These are phyloP conservation scores for Nixonia krombeini DNA, from an alignment of 1,140 invertebrate genomes.

Conservation along the genomic window DNA sequence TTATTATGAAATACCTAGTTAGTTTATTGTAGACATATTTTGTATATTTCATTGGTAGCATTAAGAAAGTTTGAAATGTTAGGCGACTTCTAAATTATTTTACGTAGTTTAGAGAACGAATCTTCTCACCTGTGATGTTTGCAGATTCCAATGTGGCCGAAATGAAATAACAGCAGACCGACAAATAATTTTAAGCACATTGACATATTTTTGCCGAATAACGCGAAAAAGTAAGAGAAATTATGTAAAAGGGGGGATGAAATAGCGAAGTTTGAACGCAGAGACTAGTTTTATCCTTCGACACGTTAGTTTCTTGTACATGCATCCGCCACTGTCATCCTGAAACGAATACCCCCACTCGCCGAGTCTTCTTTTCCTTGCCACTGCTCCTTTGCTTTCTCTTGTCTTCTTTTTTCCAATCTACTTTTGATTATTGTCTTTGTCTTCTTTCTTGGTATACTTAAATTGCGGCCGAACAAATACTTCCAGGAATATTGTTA, in stretches of 20 bases:
- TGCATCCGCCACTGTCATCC: constrained; percentile 24
- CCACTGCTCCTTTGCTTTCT: constrained; percentile 32
- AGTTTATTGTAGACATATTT: too few species aligned
- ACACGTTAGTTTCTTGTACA: constrained; percentile 23
- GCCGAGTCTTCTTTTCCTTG: too few species aligned
- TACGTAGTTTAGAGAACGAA: background rate
- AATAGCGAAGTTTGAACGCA: too few species aligned
- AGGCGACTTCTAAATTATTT: too few species aligned
- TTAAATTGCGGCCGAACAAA: constrained; percentile 57
- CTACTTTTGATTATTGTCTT: constrained; percentile 38
- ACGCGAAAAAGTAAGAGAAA: background rate
- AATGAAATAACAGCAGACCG: constrained; percentile 7
- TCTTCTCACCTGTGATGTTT: constrained; percentile 24
- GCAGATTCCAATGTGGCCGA: constrained; percentile 13
- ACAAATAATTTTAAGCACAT: constrained; percentile 13
- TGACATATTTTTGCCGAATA: too few species aligned
- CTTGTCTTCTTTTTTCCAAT: constrained; percentile 39
- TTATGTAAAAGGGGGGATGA: background rate
- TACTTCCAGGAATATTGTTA: constrained; percentile 56
- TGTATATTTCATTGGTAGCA: too few species aligned
- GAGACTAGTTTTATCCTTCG: constrained; percentile 47
- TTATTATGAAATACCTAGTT: too few species aligned
- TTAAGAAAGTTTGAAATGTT: too few species aligned
- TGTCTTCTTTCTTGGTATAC: constrained; percentile 57
- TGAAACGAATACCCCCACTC: constrained; percentile 32